Evolutionary conservation across 2,797 vertebrate genomes (phyloP).

Genomic region (Crocidura indochinensis): DNA sequence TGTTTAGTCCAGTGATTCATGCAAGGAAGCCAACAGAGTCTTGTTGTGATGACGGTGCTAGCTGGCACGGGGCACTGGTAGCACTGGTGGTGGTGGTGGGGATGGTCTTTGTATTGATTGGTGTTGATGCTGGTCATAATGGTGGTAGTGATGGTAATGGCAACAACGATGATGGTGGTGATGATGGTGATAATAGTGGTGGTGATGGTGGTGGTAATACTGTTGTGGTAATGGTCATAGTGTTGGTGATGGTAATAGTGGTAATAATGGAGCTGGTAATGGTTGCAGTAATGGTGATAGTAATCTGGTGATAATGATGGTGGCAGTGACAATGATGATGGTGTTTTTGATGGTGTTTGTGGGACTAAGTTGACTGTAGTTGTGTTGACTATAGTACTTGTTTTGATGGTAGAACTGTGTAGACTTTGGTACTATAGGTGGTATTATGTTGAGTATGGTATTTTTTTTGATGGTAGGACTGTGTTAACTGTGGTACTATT

Average conservation of each 20-base stretch:
- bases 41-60: background rate
- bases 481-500: too few species aligned
- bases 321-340: background rate
- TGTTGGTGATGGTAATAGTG: too few species aligned
- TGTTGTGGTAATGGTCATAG: too few species aligned
- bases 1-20: too few species aligned
- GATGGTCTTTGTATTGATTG: background rate
- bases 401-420: too few species aligned
- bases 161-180: background rate
- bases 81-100: too few species aligned
- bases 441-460: too few species aligned
- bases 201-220: background rate
- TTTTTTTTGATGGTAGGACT: too few species aligned
- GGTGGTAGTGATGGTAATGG: background rate
- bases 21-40: background rate
- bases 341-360: background rate
- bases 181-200: background rate
- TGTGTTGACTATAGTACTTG: background rate
- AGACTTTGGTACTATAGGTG: too few species aligned
- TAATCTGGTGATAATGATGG: background rate
- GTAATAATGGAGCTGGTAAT: background rate
- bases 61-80: too few species aligned
- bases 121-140: background rate
- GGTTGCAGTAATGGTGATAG: background rate
- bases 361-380: background rate